Conservation (phyloP, 2,113 vertebrate species). For the Chaetorhynchus papuensis region DNA sequence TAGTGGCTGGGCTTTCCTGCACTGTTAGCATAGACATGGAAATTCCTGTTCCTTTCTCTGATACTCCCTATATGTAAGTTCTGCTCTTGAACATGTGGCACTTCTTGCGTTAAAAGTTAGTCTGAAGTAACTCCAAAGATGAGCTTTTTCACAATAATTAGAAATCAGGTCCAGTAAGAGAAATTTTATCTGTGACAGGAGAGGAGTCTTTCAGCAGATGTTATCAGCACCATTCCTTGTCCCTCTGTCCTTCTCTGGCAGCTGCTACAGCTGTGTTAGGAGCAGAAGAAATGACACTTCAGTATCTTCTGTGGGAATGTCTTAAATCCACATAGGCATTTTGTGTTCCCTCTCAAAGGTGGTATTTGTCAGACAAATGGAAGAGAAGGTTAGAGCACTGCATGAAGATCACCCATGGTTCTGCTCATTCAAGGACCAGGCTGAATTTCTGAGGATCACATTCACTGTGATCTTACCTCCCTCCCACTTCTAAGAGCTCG, state of each 20-base stretch:
- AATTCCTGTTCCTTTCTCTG: background rate
- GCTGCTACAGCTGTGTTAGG: background rate
- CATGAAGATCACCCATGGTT: background rate
- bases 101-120: background rate
- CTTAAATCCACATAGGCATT: background rate
- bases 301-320: background rate
- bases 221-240: background rate
- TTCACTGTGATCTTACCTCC: background rate
- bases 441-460: background rate
- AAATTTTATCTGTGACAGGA: background rate
- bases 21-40: background rate
- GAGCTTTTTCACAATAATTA: background rate
- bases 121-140: background rate
- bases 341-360: background rate
- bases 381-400: background rate
- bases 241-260: background rate
- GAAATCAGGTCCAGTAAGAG: background rate
- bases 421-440: background rate
- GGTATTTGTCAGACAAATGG: background rate
- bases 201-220: background rate
- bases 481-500: background rate
- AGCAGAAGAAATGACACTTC: background rate
- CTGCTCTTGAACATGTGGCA: background rate
- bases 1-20: background rate
- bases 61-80: background rate